These are phyloP conservation scores for Pegoplata infirma DNA, from an alignment of 2,888 invertebrate species.

Conservation along the genomic window DNA sequence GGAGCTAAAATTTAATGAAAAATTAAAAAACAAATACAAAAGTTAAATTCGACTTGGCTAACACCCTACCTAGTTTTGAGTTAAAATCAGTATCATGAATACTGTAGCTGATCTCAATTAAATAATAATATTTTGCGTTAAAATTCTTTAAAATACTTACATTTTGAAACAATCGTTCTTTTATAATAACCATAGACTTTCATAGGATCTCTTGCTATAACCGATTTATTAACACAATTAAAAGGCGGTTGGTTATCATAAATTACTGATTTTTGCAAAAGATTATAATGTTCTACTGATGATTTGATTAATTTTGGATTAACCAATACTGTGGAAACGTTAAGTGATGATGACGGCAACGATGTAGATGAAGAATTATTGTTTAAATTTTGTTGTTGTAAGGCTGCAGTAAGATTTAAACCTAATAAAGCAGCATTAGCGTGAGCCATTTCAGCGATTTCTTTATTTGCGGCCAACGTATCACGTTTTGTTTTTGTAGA, in stretches of 20 bases:
- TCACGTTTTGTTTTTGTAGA: slow-evolving; percentile 68
- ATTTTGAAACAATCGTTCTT: slow-evolving; percentile 82
- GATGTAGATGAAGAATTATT: slow-evolving; percentile 7
- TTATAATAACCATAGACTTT: slow-evolving; percentile 87
- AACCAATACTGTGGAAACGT: slow-evolving; percentile 36
- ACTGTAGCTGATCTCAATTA: too few species aligned
- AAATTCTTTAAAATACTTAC: slow-evolving; percentile 78
- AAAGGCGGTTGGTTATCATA: slow-evolving; percentile 64
- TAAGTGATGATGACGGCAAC: neutral
- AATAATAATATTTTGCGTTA: too few species aligned
- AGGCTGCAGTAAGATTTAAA: slow-evolving; percentile 68
- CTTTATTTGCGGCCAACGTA: slow-evolving; percentile 42
- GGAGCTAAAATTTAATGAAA: slow-evolving; percentile 83
- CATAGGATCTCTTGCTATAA: slow-evolving; percentile 82
- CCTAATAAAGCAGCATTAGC: slow-evolving; percentile 72
- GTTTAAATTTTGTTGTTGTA: slow-evolving; percentile 49
- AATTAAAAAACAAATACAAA: neutral
- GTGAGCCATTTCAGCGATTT: slow-evolving; percentile 64
- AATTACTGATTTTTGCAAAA: slow-evolving; percentile 22
- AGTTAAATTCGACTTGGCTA: too few species aligned
- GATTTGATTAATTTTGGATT: slow-evolving; percentile 40
- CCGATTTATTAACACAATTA: slow-evolving; percentile 81
- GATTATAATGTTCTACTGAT: slow-evolving; percentile 60
- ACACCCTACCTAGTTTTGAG: too few species aligned
- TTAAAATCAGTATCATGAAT: too few species aligned